Conservation (phyloP, 1,140 invertebrate species). For the Hyphantria cunea region DNA sequence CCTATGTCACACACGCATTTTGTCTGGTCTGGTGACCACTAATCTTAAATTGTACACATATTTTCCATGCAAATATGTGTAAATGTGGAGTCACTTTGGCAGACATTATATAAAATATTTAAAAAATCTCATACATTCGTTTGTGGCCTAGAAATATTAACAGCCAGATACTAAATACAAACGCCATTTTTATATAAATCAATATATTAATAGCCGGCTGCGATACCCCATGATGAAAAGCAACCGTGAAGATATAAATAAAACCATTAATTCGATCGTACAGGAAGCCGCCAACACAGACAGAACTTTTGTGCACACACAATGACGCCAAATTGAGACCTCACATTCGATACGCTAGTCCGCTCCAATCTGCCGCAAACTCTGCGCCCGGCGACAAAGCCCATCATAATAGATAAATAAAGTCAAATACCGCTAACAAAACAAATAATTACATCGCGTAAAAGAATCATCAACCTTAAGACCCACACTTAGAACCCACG, state of each 20-base stretch:
- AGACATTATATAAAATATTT: too few relatives aligned
- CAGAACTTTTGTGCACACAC: slow-evolving; percentile 35
- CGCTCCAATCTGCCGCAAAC: slow-evolving; percentile 33
- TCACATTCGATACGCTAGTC: slow-evolving; percentile 56
- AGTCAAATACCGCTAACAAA: slow-evolving; percentile 39
- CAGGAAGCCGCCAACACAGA: slow-evolving; percentile 23
- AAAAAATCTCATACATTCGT: too few relatives aligned
- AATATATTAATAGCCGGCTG: slow-evolving; percentile 6
- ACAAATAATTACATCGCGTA: not conserved
- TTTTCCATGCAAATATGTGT: too few relatives aligned
- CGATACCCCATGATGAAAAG: slow-evolving; percentile 3
- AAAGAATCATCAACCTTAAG: slow-evolving; percentile 7
- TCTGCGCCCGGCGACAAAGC: slow-evolving; percentile 38
- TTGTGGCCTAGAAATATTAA: too few relatives aligned
- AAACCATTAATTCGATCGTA: slow-evolving; percentile 17
- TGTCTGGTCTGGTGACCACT: too few relatives aligned
- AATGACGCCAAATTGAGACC: slow-evolving; percentile 66
- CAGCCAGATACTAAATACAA: too few relatives aligned
- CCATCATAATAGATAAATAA: slow-evolving; percentile 51
- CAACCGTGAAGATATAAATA: slow-evolving; percentile 24
- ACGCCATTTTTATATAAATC: not conserved
- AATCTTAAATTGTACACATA: too few relatives aligned
- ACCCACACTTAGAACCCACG: not conserved
- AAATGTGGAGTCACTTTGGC: too few relatives aligned
- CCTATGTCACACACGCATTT: too few relatives aligned